Conservation (phyloP, 2,797 vertebrate species). For the Rhodeus uyekii region DNA sequence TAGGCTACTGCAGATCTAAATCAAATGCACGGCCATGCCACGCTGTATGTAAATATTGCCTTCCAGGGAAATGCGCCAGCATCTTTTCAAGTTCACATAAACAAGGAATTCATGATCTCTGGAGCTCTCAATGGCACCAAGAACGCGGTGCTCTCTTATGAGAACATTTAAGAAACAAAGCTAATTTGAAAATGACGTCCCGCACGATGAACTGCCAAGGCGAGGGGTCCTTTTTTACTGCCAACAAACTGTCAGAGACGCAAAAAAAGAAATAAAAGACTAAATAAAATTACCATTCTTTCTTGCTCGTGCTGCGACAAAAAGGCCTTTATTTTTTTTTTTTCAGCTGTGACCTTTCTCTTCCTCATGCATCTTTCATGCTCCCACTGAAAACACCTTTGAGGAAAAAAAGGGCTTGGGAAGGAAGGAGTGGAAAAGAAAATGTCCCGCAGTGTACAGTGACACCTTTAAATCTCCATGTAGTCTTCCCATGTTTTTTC, state of each 20-base stretch:
- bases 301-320: slow-evolving; percentile 65
- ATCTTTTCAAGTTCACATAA: slow-evolving; percentile 46
- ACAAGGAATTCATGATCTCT: slow-evolving; percentile 53
- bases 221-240: slow-evolving; percentile 47
- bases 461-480: slow-evolving; percentile 75
- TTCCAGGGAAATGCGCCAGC: slow-evolving; percentile 43
- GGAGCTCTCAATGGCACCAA: slow-evolving; percentile 26
- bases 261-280: slow-evolving; percentile 49
- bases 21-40: slow-evolving; percentile 41
- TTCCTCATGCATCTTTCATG: slow-evolving; percentile 90
- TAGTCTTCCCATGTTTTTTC: slow-evolving; percentile 79
- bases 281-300: slow-evolving; percentile 66
- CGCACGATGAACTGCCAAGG: slow-evolving; percentile 39
- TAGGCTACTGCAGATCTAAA: slow-evolving; percentile 52
- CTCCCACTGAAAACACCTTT: slow-evolving; percentile 82
- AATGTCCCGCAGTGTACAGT: slow-evolving; percentile 76
- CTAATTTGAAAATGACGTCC: slow-evolving; percentile 9
- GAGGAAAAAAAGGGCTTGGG: slow-evolving; percentile 78
- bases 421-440: slow-evolving; percentile 78
- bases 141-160: background rate
- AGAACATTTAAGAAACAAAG: slow-evolving; percentile 14
- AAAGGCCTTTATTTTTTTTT: slow-evolving; percentile 82
- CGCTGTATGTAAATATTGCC: slow-evolving; percentile 55
- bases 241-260: slow-evolving; percentile 53
- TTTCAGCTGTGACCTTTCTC: slow-evolving; percentile 85